Percentiles rank a stretch among this genome's conserved stretches.
These are phyloP conservation scores for Dromiciops gliroides DNA, from an alignment of 2,113 vertebrate genomes.

Conservation along the genomic window DNA sequence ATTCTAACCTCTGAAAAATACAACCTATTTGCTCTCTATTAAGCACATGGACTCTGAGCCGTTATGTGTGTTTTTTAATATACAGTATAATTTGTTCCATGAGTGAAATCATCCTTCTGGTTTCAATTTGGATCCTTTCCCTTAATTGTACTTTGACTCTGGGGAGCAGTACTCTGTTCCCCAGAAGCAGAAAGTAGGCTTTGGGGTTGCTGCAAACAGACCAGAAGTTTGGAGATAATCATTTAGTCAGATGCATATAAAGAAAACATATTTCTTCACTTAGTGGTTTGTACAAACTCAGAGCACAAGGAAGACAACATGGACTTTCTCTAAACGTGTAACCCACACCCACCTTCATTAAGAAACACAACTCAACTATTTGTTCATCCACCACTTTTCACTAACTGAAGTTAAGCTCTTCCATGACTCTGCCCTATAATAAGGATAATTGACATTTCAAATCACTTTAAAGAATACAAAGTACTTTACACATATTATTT, in stretches of 20 bases:
- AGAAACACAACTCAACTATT: background rate
- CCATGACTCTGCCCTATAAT: background rate
- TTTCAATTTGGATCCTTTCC: background rate
- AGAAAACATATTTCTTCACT: constrained; percentile 71
- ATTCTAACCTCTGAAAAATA: constrained; percentile 4
- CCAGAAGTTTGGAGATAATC: constrained; percentile 26
- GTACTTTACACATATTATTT: background rate
- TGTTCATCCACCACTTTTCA: background rate
- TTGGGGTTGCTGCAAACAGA: background rate
- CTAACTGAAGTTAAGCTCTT: background rate
- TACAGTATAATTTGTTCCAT: background rate
- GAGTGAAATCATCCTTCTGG: background rate
- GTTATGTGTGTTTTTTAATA: background rate
- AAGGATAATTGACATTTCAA: background rate
- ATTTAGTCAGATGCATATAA: constrained; percentile 49
- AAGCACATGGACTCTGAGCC: background rate
- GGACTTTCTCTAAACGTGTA: background rate
- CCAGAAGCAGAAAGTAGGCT: constrained; percentile 31
- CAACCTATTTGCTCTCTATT: background rate
- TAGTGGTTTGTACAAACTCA: constrained; percentile 40
- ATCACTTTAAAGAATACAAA: background rate
- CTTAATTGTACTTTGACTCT: background rate
- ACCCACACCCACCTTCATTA: background rate
- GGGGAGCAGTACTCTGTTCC: background rate
- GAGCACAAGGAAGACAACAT: background rate